Evolutionary conservation across 2,888 invertebrate genomes (phyloP).

Genomic region (Axea sp.): DNA sequence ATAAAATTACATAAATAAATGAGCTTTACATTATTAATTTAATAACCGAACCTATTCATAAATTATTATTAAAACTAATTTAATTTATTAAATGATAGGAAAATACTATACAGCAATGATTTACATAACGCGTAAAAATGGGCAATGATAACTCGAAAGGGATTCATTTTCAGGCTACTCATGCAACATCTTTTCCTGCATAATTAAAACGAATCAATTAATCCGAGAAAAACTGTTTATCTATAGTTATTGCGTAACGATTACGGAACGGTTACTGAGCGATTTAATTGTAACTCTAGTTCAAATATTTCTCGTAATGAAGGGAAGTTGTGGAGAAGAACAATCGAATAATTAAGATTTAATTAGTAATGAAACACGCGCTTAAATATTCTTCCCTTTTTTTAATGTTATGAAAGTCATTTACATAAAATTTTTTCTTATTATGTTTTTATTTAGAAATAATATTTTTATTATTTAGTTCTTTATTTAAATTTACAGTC

Average conservation of each 20-base stretch:
- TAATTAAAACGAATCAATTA: constrained; percentile 52
- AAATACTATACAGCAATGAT: background rate
- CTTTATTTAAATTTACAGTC: too few species aligned
- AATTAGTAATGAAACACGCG: too few species aligned
- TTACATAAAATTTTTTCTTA: too few species aligned
- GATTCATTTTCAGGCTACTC: constrained; percentile 10
- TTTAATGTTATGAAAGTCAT: too few species aligned
- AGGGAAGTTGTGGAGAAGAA: constrained; percentile 11
- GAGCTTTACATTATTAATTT: constrained; percentile 1
- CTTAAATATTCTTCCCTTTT: too few species aligned
- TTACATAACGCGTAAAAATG: constrained; percentile 22
- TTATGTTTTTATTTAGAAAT: too few species aligned
- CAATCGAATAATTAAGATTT: constrained; percentile 4
- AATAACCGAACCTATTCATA: background rate
- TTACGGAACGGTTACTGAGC: constrained; percentile 25
- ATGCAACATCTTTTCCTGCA: constrained; percentile 48
- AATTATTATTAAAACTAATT: constrained; percentile 13
- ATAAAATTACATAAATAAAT: too few species aligned
- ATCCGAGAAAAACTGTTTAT: constrained; percentile 29
- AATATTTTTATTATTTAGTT: too few species aligned
- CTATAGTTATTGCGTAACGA: constrained; percentile 21
- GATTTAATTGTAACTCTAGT: constrained; percentile 18
- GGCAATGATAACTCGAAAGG: constrained; percentile 32
- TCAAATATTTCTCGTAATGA: constrained; percentile 28
- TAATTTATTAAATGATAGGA: constrained; percentile 8